Evolutionary conservation across 1,140 invertebrate genomes (phyloP).

Genomic region (Bicyclus anynana): DNA sequence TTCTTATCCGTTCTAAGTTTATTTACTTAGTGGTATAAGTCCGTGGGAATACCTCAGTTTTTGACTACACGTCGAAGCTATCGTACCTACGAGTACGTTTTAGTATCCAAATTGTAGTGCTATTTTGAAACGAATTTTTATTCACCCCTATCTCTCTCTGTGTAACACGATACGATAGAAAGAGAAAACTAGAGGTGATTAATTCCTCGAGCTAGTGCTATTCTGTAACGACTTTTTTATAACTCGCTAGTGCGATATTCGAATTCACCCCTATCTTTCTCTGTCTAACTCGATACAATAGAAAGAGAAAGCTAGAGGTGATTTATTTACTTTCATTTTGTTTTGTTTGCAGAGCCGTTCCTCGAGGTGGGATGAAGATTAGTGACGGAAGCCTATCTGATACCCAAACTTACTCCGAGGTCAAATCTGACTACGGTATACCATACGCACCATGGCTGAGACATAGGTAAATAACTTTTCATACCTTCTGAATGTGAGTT

Average conservation of each 20-base stretch:
- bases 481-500: slow-evolving; percentile 27
- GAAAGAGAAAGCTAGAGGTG: too few relatives aligned
- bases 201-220: too few relatives aligned
- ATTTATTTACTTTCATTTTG: too few relatives aligned
- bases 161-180: too few relatives aligned
- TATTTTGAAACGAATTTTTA: too few relatives aligned
- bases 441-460: slow-evolving; percentile 84
- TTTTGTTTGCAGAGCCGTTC: slow-evolving; percentile 68
- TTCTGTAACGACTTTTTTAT: too few relatives aligned
- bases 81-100: slow-evolving; percentile 10
- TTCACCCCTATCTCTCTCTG: too few relatives aligned
- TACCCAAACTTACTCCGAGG: slow-evolving; percentile 81
- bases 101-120: neutral
- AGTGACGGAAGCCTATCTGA: slow-evolving; percentile 90
- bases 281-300: too few relatives aligned
- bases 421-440: slow-evolving; percentile 81
- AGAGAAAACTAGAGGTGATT: too few relatives aligned
- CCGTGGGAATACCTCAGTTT: slow-evolving; percentile 37
- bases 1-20: slow-evolving; percentile 29
- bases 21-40: slow-evolving; percentile 19
- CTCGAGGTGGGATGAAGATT: slow-evolving; percentile 79
- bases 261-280: too few relatives aligned
- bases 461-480: slow-evolving; percentile 77
- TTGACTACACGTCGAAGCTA: slow-evolving; percentile 2
- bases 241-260: too few relatives aligned